Base-by-base conservation (phyloP, 2,888 invertebrate genomes). In the Athalia rosae region DNA sequence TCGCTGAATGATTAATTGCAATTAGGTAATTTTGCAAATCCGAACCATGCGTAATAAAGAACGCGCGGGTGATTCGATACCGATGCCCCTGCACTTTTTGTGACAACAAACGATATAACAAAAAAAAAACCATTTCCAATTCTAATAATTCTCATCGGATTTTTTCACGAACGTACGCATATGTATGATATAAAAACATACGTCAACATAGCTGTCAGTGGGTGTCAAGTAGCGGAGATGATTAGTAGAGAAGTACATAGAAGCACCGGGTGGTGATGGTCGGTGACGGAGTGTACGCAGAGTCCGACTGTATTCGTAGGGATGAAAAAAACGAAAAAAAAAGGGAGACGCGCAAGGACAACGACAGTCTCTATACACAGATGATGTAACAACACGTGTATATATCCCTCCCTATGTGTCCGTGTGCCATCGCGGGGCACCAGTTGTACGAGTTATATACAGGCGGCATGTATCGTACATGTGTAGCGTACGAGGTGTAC, bases 331-430 rank as follows among this genome's bases (percentile, higher is more conserved):
- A 28, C 2, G 28, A 28, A 28, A 28, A 28, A 28, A 28, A 28
- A 28, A 64, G 69, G 76, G n/a, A 11, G 62, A 61, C 77, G 80
- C 80, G 83, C 81, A 82, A 81, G 81, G 69, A 47, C 82, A 83
- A 88, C 87, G 87, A 87, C 69, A 45, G 45, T 15, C 43, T 50
- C 4, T 87, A 83, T 86, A 83, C 56, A 82, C 56, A 82, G 79
- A 84, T 84, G 86, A 88, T 87, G 88, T 88, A 89, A 88, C 88
- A 86, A 88, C 89, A 89, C 89, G 89, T 89, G 89, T 28, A 28
- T 28, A 28, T 28, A 28, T 28, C 28, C 80, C 80, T 79, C 82
- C 84, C 82, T 82, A 79, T 61, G 61, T 28, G 28, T 28, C 28
- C 28, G 28, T 28, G 28, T 28, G 28, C 28, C 28, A 71, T 58